These are phyloP conservation scores for Villa cingulata DNA, from an alignment of 2,888 invertebrate genomes.

Conservation along the genomic window DNA sequence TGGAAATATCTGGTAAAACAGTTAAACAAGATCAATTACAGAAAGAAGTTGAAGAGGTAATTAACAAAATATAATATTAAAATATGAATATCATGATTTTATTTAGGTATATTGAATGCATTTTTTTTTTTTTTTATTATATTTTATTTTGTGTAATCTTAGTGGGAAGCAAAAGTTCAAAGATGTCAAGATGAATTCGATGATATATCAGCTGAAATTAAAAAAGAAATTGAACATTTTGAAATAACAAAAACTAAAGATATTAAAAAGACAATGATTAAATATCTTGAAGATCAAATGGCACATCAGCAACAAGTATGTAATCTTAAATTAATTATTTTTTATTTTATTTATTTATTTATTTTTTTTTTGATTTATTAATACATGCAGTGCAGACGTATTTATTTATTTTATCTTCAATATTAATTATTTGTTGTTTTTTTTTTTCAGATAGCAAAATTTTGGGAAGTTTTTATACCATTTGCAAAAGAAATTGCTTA, in stretches of 20 bases:
- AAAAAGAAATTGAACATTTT: slow-evolving; percentile 85
- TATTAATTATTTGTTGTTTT: slow-evolving; percentile 4
- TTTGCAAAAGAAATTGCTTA: slow-evolving; percentile 87
- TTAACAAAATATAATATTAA: neutral
- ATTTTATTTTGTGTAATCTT: slow-evolving; percentile 16
- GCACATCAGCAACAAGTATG: slow-evolving; percentile 84
- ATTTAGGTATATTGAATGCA: too few relatives aligned
- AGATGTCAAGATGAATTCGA: slow-evolving; percentile 93
- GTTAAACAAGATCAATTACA: slow-evolving; percentile 82
- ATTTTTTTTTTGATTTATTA: too few relatives aligned
- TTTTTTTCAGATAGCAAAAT: slow-evolving; percentile 26
- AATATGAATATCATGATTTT: too few relatives aligned
- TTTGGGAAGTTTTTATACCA: slow-evolving; percentile 81
- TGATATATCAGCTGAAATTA: slow-evolving; percentile 84
- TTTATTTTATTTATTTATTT: neutral
- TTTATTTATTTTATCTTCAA: slow-evolving; percentile 1
- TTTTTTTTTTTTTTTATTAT: neutral
- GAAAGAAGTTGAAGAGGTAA: slow-evolving; percentile 84
- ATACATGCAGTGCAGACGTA: too few relatives aligned
- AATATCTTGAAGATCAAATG: slow-evolving; percentile 87
- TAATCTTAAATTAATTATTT: too few relatives aligned
- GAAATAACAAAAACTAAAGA: slow-evolving; percentile 78
- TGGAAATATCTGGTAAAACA: slow-evolving; percentile 75
- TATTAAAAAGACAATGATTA: slow-evolving; percentile 77
- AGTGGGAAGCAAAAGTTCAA: slow-evolving; percentile 96